A percentile compares a stretch with the other conserved stretches of the same genome.
These are phyloP conservation scores for Tribolium madens DNA, from an alignment of 1,140 invertebrate genomes.

Conservation along the genomic window DNA sequence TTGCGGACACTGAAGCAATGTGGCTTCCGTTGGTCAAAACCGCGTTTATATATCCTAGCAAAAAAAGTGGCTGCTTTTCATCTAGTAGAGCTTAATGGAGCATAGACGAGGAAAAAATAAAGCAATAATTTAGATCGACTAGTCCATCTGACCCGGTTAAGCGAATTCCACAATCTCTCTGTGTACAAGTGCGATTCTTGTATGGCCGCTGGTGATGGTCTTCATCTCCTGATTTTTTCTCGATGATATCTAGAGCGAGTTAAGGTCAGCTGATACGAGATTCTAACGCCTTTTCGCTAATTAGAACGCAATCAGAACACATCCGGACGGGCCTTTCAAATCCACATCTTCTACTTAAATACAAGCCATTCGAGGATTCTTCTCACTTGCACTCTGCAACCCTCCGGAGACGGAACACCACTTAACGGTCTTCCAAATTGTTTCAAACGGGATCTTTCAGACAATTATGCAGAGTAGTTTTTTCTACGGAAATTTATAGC, in stretches of 20 bases:
- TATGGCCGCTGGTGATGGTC: constrained; percentile 37
- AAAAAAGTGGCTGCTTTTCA: constrained; percentile 49
- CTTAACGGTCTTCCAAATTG: not conserved
- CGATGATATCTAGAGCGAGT: constrained; percentile 56
- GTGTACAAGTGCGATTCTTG: constrained; percentile 41
- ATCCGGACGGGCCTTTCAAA: constrained; percentile 34
- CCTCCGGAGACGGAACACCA: not conserved
- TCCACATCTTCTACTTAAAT: constrained; percentile 1
- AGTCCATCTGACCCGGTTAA: constrained; percentile 53
- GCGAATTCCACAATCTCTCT: constrained; percentile 39
- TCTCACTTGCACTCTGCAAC: not conserved
- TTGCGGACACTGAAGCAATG: constrained; percentile 55
- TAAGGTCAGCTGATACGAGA: constrained; percentile 54
- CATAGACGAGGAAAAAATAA: constrained; percentile 60
- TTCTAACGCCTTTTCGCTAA: constrained; percentile 35
- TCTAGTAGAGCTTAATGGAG: constrained; percentile 61
- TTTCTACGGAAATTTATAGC: not conserved
- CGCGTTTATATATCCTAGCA: constrained; percentile 44
- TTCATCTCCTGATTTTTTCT: constrained; percentile 34
- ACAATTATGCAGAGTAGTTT: constrained; percentile 10
- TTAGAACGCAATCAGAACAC: constrained; percentile 30
- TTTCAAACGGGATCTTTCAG: not conserved
- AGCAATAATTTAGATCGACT: constrained; percentile 58
- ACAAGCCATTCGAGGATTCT: not conserved
- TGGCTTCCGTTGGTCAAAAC: constrained; percentile 37